Percentiles rank a stretch among this genome's conserved stretches.
Evolutionary conservation across 1,140 invertebrate species (phyloP).

Genomic region (Drosophila nigromelanica): DNA sequence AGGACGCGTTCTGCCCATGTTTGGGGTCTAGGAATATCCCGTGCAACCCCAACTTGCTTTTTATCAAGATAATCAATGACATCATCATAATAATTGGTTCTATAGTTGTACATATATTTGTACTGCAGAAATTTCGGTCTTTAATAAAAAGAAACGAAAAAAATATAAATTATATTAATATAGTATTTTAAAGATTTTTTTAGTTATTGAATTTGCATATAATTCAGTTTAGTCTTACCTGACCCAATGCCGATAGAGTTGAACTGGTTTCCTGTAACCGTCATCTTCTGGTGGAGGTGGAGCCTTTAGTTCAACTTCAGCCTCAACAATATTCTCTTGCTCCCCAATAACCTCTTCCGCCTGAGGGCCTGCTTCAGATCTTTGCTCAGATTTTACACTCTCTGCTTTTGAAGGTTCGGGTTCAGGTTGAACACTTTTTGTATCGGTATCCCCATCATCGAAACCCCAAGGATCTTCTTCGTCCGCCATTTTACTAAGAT

Average conservation of each 20-base stretch:
- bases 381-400: conserved; percentile 74
- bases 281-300: conserved; percentile 85
- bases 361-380: conserved; percentile 48
- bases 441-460: conserved; percentile 61
- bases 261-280: conserved; percentile 85
- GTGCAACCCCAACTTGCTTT: conserved; percentile 87
- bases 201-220: neutral
- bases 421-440: conserved; percentile 34
- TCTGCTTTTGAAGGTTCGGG: conserved; percentile 58
- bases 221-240: conserved; percentile 83
- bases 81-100: conserved; percentile 93
- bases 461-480: conserved; percentile 84
- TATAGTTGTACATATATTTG: conserved; percentile 92
- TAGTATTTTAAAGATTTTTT: too few relatives aligned
- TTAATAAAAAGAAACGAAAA: conserved; percentile 34
- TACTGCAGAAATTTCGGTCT: conserved; percentile 92
- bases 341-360: conserved; percentile 57
- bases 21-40: conserved; percentile 89
- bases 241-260: conserved; percentile 90
- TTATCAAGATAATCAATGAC: conserved; percentile 92
- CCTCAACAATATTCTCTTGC: conserved; percentile 64
- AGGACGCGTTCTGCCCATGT: conserved; percentile 92
- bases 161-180: neutral
- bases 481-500: conserved; percentile 73
- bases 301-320: conserved; percentile 81